These are phyloP conservation scores for Prunella himalayana DNA, from an alignment of 2,113 vertebrate genomes.

Conservation along the genomic window DNA sequence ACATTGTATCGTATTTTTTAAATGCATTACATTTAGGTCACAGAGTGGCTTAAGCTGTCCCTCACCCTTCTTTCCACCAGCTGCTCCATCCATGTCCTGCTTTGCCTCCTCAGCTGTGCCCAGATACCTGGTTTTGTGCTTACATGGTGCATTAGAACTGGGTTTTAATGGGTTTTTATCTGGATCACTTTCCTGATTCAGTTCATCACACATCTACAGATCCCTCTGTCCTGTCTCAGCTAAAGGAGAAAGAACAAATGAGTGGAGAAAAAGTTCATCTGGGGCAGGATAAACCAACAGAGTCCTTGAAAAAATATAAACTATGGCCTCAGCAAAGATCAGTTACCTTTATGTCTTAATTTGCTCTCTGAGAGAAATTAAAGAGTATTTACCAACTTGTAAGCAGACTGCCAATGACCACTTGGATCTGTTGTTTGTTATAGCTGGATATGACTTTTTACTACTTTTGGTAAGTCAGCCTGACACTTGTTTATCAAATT, in stretches of 20 bases:
- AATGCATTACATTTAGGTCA: neutral
- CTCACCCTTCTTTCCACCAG: neutral
- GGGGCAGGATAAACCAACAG: neutral
- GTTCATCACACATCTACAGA: neutral
- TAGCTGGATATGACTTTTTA: neutral
- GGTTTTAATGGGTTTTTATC: neutral
- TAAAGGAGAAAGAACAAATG: neutral
- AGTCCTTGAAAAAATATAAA: neutral
- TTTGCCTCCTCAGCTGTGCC: neutral
- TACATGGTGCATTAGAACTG: neutral
- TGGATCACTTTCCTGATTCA: neutral
- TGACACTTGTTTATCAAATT: neutral
- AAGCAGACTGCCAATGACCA: neutral
- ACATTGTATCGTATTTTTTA: neutral
- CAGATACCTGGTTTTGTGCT: neutral
- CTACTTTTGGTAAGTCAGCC: neutral
- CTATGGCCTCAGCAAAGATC: neutral
- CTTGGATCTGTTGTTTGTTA: neutral
- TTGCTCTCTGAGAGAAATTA: neutral
- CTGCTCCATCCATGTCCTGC: neutral
- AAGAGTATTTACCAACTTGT: neutral
- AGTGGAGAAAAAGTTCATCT: neutral
- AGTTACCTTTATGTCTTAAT: neutral
- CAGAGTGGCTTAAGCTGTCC: neutral
- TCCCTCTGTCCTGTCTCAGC: neutral